These are phyloP conservation scores for Sarcophilus harrisii DNA, from an alignment of 2,797 vertebrate species.

Conservation along the genomic window DNA sequence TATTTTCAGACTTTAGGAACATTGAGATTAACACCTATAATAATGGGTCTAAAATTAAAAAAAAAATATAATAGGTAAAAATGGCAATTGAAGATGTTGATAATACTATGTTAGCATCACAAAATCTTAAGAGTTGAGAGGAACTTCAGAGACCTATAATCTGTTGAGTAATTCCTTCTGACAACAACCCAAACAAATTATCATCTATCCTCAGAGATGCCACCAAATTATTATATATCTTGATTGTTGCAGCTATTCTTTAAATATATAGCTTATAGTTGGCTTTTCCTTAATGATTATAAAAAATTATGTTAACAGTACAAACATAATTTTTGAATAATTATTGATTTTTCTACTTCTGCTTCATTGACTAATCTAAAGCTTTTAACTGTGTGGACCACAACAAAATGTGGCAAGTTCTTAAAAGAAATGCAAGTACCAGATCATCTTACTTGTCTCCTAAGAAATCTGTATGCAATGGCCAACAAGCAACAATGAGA, in stretches of 20 bases:
- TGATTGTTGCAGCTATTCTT: not conserved
- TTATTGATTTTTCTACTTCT: not conserved
- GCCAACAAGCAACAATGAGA: not conserved
- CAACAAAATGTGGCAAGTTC: not conserved
- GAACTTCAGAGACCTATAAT: not conserved
- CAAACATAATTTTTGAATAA: not conserved
- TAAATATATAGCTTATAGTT: conserved; percentile 26
- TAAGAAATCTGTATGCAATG: not conserved
- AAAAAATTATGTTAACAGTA: not conserved
- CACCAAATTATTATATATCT: not conserved
- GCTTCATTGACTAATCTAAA: not conserved
- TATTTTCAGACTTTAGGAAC: conserved; percentile 22
- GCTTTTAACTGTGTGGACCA: not conserved
- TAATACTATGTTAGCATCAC: not conserved
- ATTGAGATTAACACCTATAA: not conserved
- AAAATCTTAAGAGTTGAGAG: not conserved
- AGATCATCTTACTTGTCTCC: not conserved
- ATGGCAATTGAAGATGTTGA: conserved; percentile 15
- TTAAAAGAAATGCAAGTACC: not conserved
- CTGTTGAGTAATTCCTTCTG: not conserved
- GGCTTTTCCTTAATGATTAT: not conserved
- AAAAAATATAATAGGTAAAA: conserved; percentile 27
- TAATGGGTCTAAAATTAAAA: conserved; percentile 10
- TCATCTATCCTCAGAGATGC: not conserved
- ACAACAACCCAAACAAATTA: not conserved